Evolutionary conservation across 2,797 vertebrate species (phyloP), one percentile per base, ranked within the genome.

Genomic region (Tragelaphus eurycerus): DNA sequence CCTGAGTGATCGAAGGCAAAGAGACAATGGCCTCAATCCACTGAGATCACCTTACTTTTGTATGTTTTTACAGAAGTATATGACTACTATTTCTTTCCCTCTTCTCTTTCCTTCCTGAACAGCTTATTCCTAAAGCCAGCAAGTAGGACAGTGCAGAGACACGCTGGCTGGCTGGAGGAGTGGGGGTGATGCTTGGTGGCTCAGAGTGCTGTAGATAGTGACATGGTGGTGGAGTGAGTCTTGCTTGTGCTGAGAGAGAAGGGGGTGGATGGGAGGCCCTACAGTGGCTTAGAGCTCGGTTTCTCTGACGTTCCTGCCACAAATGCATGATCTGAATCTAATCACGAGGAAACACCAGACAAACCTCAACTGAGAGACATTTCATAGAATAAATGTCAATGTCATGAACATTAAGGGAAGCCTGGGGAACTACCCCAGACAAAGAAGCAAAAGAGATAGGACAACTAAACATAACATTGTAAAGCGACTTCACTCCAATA

Each of bases 11-110:
- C 27, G 50, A 60, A 59, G 64, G 46, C 79, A 78, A 93, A 82
- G 50, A 83, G 57, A 50, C 74, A 86, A 38, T 34, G 55, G 23
- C 62, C 13, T 92, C 67, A 34, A 79, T 48, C n/a, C 82, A 48
- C 12, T 43, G 55, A 62, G 78, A 55, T 79, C 15, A 71, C 34
- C 31, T 89, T 86, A 86, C 62, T 89, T 86, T 60, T 16, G 88
- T 10, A 76, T 4, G 12, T 83, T 95, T 95, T 92, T 64, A 86
- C 7, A 74, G 74, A 96, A 82, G 89, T 14, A 84, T 16, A 43
- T 64, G 59, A 25, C n/a, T 60, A 92, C 25, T 62, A 13, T 31
- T 83, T 17, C 25, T 93, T 71, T 50, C 16, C 38, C 0, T 71
- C 67, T 95, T 62, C 74, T 86, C 27, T 81, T 50, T 34, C 27